Percentiles rank a stretch among this genome's conserved stretches.
Evolutionary conservation across 1,140 invertebrate genomes (phyloP).

Genomic region (Phenacoccus solenopsis): DNA sequence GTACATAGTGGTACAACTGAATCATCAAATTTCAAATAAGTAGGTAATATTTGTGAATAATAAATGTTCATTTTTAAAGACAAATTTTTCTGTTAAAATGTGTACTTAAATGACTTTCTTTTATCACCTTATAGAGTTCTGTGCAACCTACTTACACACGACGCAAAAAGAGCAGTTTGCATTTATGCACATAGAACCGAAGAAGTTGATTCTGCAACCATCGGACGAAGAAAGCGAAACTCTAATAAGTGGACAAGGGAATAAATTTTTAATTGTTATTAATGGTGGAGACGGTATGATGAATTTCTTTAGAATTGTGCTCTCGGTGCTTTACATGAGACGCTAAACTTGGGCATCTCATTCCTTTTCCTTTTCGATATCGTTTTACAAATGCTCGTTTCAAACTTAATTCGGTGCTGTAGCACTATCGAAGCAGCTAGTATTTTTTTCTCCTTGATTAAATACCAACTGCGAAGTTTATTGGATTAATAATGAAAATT

Average conservation of each 20-base stretch:
- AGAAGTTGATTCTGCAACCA: neutral
- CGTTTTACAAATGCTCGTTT: neutral
- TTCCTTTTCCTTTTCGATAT: neutral
- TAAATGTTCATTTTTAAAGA: no score
- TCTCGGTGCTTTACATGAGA: neutral
- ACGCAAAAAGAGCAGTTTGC: no score
- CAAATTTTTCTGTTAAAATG: no score
- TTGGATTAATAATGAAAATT: slow-evolving; percentile 3
- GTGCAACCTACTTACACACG: no score
- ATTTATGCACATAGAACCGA: no score
- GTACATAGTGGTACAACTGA: no score
- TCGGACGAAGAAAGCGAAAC: neutral
- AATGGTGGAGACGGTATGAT: neutral
- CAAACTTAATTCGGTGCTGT: neutral
- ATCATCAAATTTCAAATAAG: no score
- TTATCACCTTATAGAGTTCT: no score
- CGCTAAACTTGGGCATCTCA: neutral
- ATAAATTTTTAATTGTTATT: slow-evolving; percentile 4
- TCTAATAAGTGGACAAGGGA: neutral
- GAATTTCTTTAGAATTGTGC: neutral
- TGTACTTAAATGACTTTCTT: no score
- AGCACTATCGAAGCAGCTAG: no score
- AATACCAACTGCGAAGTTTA: neutral
- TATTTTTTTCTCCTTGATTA: neutral
- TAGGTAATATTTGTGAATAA: no score